These are phyloP conservation scores for Leptinotarsa undecemlineata DNA, from an alignment of 1,140 invertebrate species.

Conservation along the genomic window DNA sequence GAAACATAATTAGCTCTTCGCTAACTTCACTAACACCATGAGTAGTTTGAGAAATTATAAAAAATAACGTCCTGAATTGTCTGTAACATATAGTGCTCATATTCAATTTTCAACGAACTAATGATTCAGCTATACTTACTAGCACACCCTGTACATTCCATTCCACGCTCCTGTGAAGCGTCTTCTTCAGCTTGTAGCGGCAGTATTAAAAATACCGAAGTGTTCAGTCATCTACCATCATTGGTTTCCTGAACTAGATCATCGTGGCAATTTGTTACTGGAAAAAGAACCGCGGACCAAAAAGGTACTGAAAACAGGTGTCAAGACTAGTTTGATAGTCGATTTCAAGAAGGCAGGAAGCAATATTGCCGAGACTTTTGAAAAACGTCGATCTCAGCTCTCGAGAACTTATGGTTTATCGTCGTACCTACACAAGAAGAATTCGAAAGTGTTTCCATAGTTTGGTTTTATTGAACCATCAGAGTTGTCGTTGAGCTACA, in stretches of 20 bases:
- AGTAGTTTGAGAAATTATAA: no score
- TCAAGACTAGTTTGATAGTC: slow-evolving; percentile 24
- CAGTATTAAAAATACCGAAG: slow-evolving; percentile 21
- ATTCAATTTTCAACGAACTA: no score
- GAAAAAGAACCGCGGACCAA: slow-evolving; percentile 11
- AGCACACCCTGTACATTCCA: neutral
- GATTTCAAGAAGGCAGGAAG: slow-evolving; percentile 18
- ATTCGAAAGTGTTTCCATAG: neutral
- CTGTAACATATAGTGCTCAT: no score
- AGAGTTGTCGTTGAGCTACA: no score
- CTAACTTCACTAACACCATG: no score
- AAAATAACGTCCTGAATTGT: no score
- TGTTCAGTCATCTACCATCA: slow-evolving; percentile 18
- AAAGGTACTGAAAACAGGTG: slow-evolving; percentile 22
- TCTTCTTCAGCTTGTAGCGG: neutral
- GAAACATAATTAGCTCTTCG: no score
- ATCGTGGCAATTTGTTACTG: slow-evolving; percentile 19
- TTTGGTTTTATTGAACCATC: neutral
- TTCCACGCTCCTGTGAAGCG: neutral
- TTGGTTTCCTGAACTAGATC: slow-evolving; percentile 29
- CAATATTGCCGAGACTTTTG: neutral
- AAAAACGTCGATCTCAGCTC: neutral
- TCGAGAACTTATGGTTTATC: neutral
- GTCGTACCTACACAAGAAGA: slow-evolving; percentile 13
- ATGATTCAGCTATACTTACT: no score